Conservation (phyloP, 2,797 vertebrate genomes). For the Limnodromus scolopaceus region DNA sequence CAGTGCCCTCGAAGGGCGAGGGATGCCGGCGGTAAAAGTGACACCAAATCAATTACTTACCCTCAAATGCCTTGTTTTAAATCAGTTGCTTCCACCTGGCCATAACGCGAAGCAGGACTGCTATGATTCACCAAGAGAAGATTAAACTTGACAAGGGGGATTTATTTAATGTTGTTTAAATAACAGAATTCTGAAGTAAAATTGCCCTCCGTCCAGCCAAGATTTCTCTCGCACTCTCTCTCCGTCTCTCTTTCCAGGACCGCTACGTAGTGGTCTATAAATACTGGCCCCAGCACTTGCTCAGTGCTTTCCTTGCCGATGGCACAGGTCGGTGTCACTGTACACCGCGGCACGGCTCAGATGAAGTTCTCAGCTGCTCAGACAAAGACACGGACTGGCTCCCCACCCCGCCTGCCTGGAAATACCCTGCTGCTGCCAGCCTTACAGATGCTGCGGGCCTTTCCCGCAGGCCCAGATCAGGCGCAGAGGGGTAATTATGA, state of each 20-base stretch:
- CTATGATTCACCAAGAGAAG: constrained; percentile 49
- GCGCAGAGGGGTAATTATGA: constrained; percentile 62
- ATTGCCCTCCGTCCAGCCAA: constrained; percentile 1
- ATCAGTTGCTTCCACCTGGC: constrained; percentile 51
- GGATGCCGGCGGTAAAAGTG: neutral
- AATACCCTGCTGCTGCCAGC: constrained; percentile 77
- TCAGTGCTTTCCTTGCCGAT: constrained; percentile 61
- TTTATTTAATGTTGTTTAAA: neutral
- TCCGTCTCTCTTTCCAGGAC: constrained; percentile 12
- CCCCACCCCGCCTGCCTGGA: constrained; percentile 76
- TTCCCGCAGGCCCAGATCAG: constrained; percentile 66
- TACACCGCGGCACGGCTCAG: constrained; percentile 69
- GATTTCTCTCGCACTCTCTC: neutral
- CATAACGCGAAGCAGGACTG: constrained; percentile 3
- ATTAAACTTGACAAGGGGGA: constrained; percentile 34
- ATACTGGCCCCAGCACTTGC: constrained; percentile 80
- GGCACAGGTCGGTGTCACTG: constrained; percentile 79
- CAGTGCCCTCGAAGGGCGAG: neutral
- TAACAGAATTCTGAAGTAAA: constrained; percentile 29
- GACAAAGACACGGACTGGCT: constrained; percentile 77
- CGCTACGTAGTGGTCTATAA: constrained; percentile 78
- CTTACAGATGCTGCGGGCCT: constrained; percentile 74
- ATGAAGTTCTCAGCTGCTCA: constrained; percentile 82
- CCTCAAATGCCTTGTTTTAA: constrained; percentile 48
- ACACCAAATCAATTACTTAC: constrained; percentile 59